phyloP scores from a whole-genome alignment of 2,113 vertebrate genomes.

The Globicephala melas region DNA sequence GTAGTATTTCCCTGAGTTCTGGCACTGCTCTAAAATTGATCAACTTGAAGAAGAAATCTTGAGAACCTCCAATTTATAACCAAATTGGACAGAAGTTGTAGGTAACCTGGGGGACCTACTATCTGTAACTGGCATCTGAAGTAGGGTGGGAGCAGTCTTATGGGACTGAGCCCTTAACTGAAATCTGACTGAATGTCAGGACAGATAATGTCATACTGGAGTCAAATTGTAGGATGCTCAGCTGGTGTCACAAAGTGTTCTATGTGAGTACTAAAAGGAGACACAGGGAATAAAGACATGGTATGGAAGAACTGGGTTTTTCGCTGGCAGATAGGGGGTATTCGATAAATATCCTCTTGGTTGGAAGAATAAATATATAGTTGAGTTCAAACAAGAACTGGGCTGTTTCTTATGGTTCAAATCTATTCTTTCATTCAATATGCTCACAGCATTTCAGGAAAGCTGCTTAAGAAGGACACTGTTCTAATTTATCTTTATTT shows the following conservation, averaged over 20 bases:
- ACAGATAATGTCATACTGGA: background rate
- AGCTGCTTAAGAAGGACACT: background rate
- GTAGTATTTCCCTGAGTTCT: background rate
- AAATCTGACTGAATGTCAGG: background rate
- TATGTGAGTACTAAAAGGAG: background rate
- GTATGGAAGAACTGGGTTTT: background rate
- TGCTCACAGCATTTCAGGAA: background rate
- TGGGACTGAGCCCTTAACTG: background rate
- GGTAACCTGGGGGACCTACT: background rate
- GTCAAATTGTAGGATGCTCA: background rate
- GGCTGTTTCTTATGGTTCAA: background rate
- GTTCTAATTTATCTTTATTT: background rate
- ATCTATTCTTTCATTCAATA: background rate
- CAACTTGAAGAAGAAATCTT: background rate
- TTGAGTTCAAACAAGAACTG: background rate
- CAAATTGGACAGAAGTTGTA: background rate
- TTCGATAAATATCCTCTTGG: background rate
- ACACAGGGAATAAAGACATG: background rate
- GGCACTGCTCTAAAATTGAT: background rate
- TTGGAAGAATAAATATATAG: background rate
- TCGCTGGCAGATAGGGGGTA: rapidly evolving
- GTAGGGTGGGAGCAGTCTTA: background rate
- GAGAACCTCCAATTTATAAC: background rate
- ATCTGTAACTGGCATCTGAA: background rate
- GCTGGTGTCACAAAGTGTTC: background rate